Base-by-base conservation (phyloP, 2,888 invertebrate genomes). In the Malacosoma neustria region DNA sequence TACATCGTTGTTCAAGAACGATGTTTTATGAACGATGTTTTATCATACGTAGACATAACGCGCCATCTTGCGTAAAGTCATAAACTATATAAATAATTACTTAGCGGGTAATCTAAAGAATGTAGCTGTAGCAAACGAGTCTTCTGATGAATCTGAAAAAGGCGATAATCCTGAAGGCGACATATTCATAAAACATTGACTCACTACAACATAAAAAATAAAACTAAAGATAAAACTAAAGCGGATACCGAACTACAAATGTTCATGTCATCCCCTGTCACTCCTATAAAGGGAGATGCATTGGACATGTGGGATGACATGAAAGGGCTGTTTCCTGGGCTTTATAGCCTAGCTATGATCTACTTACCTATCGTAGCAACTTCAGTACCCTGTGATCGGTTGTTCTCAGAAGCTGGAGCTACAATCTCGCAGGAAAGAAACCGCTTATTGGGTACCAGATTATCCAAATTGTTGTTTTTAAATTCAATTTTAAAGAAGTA, bases 221-320 rank as follows among this genome's bases (percentile, higher is more conserved):
- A 36, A 40, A 29, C 37, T 33, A 32, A 11, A 6, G n/a, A n/a
- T n/a, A n/a, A n/a, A n/a, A n/a, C n/a, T n/a, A n/a, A 32, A 30
- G 12, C 30, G 13, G 40, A 40, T 34, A 34, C 36, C 14, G 40
- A 40, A 22, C 30, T 40, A 29, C 36, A 40, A 13, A 40, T 40
- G 36, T 36, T 31, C 34, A 30, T 40, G 4, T 40, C 40, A 33
- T 40, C 40, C 29, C 35, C 38, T 37, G 37, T 34, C 11, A 35
- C 41, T 14, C 38, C 41, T n/a, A 41, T 41, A 36, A 41, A 41
- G 30, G 22, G 41, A 13, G 38, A 41, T 34, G 31, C 38, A 4
- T 34, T 38, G 29, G 38, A 38, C 35, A 38, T 39, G 3, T 39
- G 37, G 35, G 38, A 38, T 4, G 38, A 38, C 15, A 36, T 39